Evolutionary conservation across 2,113 vertebrate genomes (phyloP).

Genomic region (Micronycteris hirsuta): DNA sequence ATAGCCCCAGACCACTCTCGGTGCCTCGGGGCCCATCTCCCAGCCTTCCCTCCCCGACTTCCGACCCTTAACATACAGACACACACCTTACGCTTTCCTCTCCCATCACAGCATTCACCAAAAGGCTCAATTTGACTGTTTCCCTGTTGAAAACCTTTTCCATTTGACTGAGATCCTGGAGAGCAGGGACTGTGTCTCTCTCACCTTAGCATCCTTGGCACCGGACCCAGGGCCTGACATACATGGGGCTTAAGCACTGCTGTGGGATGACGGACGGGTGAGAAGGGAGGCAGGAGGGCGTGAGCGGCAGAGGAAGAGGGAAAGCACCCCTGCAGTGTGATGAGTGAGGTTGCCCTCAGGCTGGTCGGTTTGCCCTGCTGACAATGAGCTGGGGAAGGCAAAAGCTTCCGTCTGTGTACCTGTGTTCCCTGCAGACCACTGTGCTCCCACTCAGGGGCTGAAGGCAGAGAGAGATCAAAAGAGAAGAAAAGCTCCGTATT

Average conservation of each 20-base stretch:
- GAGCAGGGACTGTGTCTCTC: neutral
- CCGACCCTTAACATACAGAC: fast-evolving
- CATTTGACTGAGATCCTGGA: neutral
- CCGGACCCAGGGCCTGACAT: neutral
- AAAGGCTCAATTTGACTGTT: neutral
- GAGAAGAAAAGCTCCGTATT: neutral
- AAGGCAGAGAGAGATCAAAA: neutral
- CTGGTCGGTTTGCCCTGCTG: neutral
- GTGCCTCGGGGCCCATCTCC: neutral
- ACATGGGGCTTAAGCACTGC: neutral
- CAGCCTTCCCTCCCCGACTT: neutral
- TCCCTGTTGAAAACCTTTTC: neutral
- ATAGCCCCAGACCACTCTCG: neutral
- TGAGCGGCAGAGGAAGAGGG: neutral
- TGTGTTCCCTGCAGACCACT: neutral
- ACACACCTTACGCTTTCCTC: neutral
- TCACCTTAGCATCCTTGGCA: neutral
- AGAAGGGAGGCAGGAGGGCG: neutral
- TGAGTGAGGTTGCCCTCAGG: neutral
- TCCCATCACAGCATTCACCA: neutral
- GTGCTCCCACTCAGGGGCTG: neutral
- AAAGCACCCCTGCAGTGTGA: neutral
- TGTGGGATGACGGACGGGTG: neutral
- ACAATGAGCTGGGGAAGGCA: neutral
- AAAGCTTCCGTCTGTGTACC: neutral